Evolutionary conservation across 1,140 invertebrate species (phyloP).

Genomic region (Nylanderia fulva): DNA sequence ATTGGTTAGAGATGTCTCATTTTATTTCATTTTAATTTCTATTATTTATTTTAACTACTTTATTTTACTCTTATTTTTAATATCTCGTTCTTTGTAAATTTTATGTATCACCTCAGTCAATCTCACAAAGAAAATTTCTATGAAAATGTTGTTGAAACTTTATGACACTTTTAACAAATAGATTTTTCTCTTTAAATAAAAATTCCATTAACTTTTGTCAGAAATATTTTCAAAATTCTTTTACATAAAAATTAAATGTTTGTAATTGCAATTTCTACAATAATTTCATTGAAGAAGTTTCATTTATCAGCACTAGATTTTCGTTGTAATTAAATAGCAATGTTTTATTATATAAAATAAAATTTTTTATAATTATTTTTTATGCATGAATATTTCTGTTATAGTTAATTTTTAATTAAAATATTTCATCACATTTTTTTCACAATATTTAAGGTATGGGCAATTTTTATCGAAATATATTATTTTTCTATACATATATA

Average conservation of each 20-base stretch:
- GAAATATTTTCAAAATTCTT: background rate
- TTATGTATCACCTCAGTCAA: background rate
- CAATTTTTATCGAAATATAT: background rate
- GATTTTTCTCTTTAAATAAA: background rate
- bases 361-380: background rate
- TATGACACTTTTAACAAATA: background rate
- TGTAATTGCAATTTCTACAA: background rate
- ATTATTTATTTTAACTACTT: background rate
- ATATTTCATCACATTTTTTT: background rate
- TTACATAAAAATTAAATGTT: background rate
- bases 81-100: constrained; percentile 2
- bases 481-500: no score
- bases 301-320: background rate
- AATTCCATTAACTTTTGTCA: background rate
- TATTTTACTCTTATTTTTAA: constrained; percentile 1
- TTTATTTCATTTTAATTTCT: background rate
- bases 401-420: background rate
- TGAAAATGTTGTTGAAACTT: constrained; percentile 19
- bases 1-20: background rate
- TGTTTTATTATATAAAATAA: background rate
- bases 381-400: background rate
- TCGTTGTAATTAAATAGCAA: background rate
- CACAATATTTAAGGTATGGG: background rate
- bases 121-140: background rate
- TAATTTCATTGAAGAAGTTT: background rate